A percentile compares a stretch with the other conserved stretches of the same genome.
Evolutionary conservation across 2,888 invertebrate species (phyloP).

Genomic region (Temnothorax rugatulus): DNA sequence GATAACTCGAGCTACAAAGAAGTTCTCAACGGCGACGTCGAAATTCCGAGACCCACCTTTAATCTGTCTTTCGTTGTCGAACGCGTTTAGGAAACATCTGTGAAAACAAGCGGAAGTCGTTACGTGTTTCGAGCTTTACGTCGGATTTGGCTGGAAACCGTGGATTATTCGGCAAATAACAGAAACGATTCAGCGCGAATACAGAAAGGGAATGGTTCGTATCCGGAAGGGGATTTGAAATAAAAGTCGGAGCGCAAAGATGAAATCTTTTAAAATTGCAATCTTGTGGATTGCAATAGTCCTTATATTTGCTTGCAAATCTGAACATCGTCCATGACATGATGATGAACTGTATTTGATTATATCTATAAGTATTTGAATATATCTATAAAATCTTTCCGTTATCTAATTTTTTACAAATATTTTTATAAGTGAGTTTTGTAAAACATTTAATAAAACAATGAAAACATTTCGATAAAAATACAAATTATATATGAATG

Average conservation of each 20-base stretch:
- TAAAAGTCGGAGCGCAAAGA: constrained; percentile 18
- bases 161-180: constrained; percentile 29
- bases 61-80: constrained; percentile 58
- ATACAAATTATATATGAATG: not conserved
- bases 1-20: constrained; percentile 55
- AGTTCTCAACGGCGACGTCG: not conserved
- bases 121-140: constrained; percentile 33
- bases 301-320: not conserved
- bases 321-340: not conserved
- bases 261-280: constrained; percentile 1
- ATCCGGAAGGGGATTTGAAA: constrained; percentile 5
- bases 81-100: constrained; percentile 16
- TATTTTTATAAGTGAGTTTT: not conserved
- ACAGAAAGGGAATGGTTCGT: not conserved
- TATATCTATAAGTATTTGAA: not conserved
- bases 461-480: not conserved
- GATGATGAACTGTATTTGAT: not conserved
- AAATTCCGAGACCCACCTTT: constrained; percentile 46
- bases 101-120: constrained; percentile 12
- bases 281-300: not conserved
- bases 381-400: not conserved
- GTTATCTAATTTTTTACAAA: not conserved
- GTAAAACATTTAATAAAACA: not conserved
- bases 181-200: constrained; percentile 12
- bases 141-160: constrained; percentile 4